Evolutionary conservation across 35 echinoderm and acorn worm species (phyloP), one percentile per base, ranked within the genome.

Genomic region (Acanthaster planci): DNA sequence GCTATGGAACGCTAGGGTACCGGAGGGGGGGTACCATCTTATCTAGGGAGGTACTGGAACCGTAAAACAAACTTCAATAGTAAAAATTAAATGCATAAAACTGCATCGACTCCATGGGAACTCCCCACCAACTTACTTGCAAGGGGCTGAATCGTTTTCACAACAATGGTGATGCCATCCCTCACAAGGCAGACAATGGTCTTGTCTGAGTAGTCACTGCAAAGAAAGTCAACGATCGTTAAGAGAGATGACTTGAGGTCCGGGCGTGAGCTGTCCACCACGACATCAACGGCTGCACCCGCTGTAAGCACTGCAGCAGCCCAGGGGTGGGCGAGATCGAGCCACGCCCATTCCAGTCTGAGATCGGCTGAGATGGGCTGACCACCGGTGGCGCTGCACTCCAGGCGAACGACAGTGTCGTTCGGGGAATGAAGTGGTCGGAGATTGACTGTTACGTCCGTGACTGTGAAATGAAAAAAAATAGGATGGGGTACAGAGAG

Each of bases 311-410:
- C 10, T 12, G 30, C 64, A 36, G 64, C 64, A 14, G 34, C 26
- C 22, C 21, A 34, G 26, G 64, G 34, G 2, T 26, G 64, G 2
- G 23, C 10, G 29, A 10, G 34, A 31, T 72, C 64, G 19, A 72
- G 30, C 64, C 64, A 72, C 64, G 64, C 64, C 64, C 64, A 72
- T 29, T 72, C 64, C 23, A 72, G 64, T 14, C 23, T 72, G 64
- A 72, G 30, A 72, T 8, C 64, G 34, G 14, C 2, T 34, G 34
- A 1, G 2, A 26, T 23, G 34, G 64, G 64, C 9, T 10, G 26
- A 26, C 29, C 64, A 14, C 14, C 1, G 29, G 64, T 35, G 10
- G 64, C 64, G 2, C 34, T 30, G 30, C 64, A 72, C 64, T 72
- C 7, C 64, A 72, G 2, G 1, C n/a, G 23, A 0, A 72, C 26